These are phyloP conservation scores for Cyprinella venusta DNA, from an alignment of 2,797 vertebrate genomes.

Conservation along the genomic window DNA sequence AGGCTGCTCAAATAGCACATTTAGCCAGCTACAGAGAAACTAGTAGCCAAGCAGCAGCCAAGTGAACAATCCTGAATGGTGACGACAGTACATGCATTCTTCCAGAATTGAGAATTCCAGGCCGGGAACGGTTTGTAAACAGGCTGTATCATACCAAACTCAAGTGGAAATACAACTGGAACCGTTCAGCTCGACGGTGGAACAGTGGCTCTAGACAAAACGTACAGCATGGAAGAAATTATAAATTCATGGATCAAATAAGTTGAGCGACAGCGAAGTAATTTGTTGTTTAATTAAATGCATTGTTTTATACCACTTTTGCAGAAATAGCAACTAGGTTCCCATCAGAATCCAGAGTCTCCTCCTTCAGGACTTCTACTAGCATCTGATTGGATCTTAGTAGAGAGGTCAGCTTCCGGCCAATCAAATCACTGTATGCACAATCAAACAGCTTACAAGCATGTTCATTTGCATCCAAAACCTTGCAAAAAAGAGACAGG, in stretches of 20 bases:
- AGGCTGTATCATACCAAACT: background rate
- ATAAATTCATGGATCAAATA: background rate
- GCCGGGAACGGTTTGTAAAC: background rate
- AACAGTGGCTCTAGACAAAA: background rate
- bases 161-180: background rate
- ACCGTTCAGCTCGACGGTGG: background rate
- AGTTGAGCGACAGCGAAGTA: background rate
- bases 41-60: background rate
- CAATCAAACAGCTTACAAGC: slow-evolving; percentile 87
- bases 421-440: slow-evolving; percentile 81
- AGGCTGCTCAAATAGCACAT: background rate
- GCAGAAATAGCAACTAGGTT: slow-evolving; percentile 75
- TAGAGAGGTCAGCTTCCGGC: slow-evolving; percentile 79
- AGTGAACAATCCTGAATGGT: background rate
- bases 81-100: background rate
- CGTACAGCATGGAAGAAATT: background rate
- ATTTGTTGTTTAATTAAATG: background rate
- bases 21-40: background rate
- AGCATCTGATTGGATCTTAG: slow-evolving; percentile 80
- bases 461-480: slow-evolving; percentile 86
- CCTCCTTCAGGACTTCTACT: slow-evolving; percentile 80
- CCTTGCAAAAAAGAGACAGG: slow-evolving; percentile 71
- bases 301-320: slow-evolving; percentile 84
- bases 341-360: slow-evolving; percentile 75
- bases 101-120: background rate